A percentile compares a stretch with the other conserved stretches of the same genome.
phyloP scores from a whole-genome alignment of 2,888 invertebrate species.

The Limnephilus auricula region DNA sequence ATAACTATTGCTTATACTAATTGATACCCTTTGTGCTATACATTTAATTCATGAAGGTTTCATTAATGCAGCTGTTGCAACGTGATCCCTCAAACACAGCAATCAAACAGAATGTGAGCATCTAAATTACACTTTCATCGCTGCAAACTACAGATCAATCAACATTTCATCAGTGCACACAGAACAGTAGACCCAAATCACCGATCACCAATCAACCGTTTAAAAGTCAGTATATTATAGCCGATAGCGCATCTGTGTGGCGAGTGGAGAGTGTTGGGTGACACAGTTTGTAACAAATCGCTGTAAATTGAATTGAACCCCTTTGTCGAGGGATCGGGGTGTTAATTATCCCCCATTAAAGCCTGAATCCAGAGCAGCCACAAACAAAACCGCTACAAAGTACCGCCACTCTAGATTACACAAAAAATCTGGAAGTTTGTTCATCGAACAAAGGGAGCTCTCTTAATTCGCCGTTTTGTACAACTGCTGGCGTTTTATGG shows the following conservation, averaged over 20 bases:
- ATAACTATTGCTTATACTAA: no score
- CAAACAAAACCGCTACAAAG: slow-evolving; percentile 7
- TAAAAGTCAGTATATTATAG: background rate
- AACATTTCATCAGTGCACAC: background rate
- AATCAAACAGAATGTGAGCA: background rate
- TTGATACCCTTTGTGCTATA: no score
- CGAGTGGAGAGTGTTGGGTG: background rate
- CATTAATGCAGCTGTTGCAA: no score
- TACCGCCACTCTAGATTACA: background rate
- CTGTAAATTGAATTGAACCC: slow-evolving; percentile 13
- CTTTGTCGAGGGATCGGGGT: slow-evolving; percentile 6
- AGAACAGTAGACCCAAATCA: background rate
- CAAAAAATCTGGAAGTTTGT: slow-evolving; percentile 17
- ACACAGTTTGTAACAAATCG: background rate
- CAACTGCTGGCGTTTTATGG: slow-evolving; percentile 5
- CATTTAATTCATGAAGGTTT: no score
- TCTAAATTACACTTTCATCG: background rate
- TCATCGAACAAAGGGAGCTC: slow-evolving; percentile 1
- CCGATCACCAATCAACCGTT: background rate
- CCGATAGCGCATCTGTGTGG: background rate
- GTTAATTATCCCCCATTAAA: slow-evolving; percentile 19
- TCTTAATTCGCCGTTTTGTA: slow-evolving; percentile 2
- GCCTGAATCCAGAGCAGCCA: background rate
- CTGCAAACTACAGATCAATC: background rate
- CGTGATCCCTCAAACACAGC: background rate